These are phyloP conservation scores for Pitta sordida DNA, from an alignment of 2,113 vertebrate species.

Conservation along the genomic window DNA sequence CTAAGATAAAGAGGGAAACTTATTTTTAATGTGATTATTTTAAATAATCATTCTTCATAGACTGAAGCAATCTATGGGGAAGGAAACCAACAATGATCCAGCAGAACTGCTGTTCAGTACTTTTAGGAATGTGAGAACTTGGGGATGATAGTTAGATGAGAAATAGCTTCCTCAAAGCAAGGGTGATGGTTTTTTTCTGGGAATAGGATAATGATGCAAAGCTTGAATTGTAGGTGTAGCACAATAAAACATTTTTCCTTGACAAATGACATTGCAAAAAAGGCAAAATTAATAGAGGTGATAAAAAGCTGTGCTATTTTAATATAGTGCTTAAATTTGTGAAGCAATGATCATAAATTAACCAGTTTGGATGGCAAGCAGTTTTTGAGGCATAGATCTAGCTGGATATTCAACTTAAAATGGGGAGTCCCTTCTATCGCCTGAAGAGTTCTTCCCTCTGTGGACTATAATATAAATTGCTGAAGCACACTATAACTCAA, in stretches of 20 bases:
- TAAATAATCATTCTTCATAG: neutral
- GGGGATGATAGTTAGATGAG: neutral
- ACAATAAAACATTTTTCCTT: neutral
- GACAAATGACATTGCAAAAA: neutral
- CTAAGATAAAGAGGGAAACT: neutral
- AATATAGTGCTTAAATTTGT: neutral
- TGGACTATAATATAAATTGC: neutral
- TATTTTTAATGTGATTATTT: neutral
- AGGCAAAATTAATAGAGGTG: neutral
- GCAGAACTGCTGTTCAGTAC: neutral
- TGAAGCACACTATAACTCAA: neutral
- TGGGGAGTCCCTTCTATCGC: neutral
- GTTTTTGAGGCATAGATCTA: neutral
- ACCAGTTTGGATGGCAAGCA: neutral
- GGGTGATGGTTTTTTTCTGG: neutral
- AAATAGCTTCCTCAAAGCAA: neutral
- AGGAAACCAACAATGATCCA: neutral
- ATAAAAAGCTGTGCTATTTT: neutral
- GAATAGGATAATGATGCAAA: neutral
- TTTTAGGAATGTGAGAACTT: neutral
- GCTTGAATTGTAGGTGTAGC: neutral
- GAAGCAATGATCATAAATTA: neutral
- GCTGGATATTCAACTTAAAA: neutral
- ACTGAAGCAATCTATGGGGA: neutral
- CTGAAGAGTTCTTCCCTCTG: neutral